phyloP scores from a whole-genome alignment of 2,113 vertebrate species.

The Coryphaenoides rupestris region DNA sequence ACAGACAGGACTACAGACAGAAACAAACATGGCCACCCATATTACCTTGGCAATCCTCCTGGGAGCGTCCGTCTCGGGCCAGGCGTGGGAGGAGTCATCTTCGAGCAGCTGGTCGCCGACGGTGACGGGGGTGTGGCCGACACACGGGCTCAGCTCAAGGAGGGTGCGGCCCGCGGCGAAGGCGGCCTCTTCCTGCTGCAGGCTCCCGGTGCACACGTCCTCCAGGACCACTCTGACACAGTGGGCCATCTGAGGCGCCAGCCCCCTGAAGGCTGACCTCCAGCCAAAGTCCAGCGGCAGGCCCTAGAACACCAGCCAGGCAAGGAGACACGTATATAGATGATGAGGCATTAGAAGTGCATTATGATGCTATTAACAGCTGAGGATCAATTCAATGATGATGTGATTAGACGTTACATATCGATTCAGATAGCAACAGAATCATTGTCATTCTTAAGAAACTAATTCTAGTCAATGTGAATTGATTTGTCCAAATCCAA shows the following conservation, averaged over 20 bases:
- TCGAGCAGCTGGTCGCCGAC: constrained; percentile 58
- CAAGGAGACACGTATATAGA: constrained; percentile 11
- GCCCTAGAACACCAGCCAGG: constrained; percentile 59
- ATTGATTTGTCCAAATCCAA: too few species aligned
- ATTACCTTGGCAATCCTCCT: constrained; percentile 87
- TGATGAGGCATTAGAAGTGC: too few species aligned
- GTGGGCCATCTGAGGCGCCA: constrained; percentile 80
- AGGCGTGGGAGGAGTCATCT: constrained; percentile 59
- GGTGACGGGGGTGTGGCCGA: constrained; percentile 44
- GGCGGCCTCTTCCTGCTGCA: constrained; percentile 80
- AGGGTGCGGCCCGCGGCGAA: constrained; percentile 62
- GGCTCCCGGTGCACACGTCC: constrained; percentile 78
- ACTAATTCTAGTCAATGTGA: too few species aligned
- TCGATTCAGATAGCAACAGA: too few species aligned
- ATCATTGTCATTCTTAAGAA: too few species aligned
- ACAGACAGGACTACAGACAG: constrained; percentile 1
- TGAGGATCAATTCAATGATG: not conserved
- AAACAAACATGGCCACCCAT: not conserved
- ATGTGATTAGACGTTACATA: too few species aligned
- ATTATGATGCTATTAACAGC: not conserved
- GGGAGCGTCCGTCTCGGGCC: constrained; percentile 77
- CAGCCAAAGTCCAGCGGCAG: constrained; percentile 82
- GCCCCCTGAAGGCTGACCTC: constrained; percentile 82
- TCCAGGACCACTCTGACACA: constrained; percentile 81
- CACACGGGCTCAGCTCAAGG: constrained; percentile 50